Base-by-base conservation (phyloP, 64 coral and sea anemone species). In the Hydrozoanthus tunicans region DNA sequence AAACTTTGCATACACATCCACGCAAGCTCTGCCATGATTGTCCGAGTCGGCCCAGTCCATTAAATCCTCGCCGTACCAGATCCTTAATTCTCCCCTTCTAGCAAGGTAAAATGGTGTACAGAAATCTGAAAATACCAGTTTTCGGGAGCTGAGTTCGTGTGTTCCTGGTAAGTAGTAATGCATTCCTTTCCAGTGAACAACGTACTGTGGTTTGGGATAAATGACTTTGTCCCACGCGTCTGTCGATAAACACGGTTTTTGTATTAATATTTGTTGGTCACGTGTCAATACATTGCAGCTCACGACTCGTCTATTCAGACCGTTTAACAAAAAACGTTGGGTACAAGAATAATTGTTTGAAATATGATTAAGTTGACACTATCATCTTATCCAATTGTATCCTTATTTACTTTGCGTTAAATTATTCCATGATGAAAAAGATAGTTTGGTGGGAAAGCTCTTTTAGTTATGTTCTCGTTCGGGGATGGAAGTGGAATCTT, bases 111-210 rank as follows among this genome's bases (percentile, higher is more conserved):
- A 88, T 13, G 84, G 84, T 7, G 84, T 88, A 59, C 84, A 88
- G 55, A 88, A 88, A 88, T 88, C 84, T 54, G 84, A 60, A 58
- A 88, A 88, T 12, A 88, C 84, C 54, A 88, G 55, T 25, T 73
- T 88, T 57, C 55, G 73, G 7, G 84, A 88, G 55, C 73, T 88
- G 54, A 88, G 84, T 23, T 88, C 84, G 84, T 88, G 69, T 2
- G 7, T 74, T 74, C 54, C 84, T 4, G 84, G 84, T 55, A 88
- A 56, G 56, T 88, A 88, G 13, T 88, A 88, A 13, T 88, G 74
- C 84, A 88, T 88, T 61, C 84, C 84, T 5, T 88, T 88, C 84
- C 84, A 88, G 11, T 88, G 84, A 3, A 88, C 84, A 23, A 88
- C 69, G 20, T 59, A 88, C 67, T 74, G 84, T 15, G 84, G 84